Evolutionary conservation across 2,888 invertebrate genomes (phyloP), one percentile per base, ranked within the genome.

Genomic region (Plagiodera versicolora): DNA sequence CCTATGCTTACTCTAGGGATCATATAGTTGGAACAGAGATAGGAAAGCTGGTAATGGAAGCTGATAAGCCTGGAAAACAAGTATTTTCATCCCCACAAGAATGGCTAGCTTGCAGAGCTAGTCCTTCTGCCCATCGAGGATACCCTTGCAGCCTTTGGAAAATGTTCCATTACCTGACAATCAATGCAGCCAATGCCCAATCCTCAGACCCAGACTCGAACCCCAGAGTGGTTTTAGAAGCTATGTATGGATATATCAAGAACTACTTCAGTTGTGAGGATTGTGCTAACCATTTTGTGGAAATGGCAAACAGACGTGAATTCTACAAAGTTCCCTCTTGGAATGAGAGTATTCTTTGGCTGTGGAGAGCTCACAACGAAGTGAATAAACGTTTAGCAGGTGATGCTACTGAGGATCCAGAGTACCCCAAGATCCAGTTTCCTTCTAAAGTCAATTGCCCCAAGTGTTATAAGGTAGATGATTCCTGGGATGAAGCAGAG

Each of bases 131-230:
- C 63, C 87, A 85, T 70, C 84, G 98, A 51, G 95, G 97, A 11
- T 98, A 93, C 78, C 92, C 96, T 0, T 99, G 98, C 80, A 91
- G 95, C 0, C 82, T 99, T 30, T 99, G 98, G 98, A 91, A 89
- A n/a, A 81, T 96, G 68, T 98, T 97, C 76, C 98, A 99, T 76
- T 91, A 90, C 35, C 80, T 99, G 56, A 93, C 95, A 0, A 92
- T 96, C 0, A 89, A 89, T 75, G 89, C 92, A 10, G 85, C 85
- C 2, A 78, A 80, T 20, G 70, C 72, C 49, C 71, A 72, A 19
- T 48, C 53, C 1, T 65, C 67, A 3, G 64, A 66, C 14, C 56
- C 81, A 32, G 81, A 83, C 8, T 73, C 75, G 2, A 83, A 87
- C 73, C 87, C 90, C 0, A 82, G 86, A 2, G 87, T 88, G 75